phyloP scores from a whole-genome alignment of 2,113 vertebrate species.

The Coptodon rendalli region DNA sequence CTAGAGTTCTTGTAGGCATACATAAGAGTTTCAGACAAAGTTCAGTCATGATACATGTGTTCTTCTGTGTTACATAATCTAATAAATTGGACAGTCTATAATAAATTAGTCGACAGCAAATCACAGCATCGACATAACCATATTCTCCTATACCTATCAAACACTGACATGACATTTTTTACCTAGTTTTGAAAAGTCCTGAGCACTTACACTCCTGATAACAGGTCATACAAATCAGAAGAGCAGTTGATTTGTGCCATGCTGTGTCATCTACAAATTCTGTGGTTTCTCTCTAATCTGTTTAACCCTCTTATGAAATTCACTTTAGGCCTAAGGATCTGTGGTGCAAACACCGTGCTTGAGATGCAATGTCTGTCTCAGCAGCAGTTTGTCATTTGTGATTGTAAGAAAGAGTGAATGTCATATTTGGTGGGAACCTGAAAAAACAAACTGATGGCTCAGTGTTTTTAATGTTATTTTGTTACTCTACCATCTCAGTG shows the following conservation, averaged over 20 bases:
- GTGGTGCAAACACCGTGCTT: not conserved
- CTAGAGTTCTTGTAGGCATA: not conserved
- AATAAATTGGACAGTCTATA: not conserved
- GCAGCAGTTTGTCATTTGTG: not conserved
- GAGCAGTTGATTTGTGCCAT: not conserved
- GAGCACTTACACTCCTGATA: not conserved
- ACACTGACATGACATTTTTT: not conserved
- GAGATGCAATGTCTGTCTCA: not conserved
- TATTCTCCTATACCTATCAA: not conserved
- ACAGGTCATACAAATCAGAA: not conserved
- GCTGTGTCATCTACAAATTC: accelerated
- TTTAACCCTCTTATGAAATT: not conserved
- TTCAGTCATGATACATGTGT: not conserved
- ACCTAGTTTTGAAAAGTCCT: not conserved
- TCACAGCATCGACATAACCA: not conserved
- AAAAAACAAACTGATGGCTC: not conserved
- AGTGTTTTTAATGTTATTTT: not conserved
- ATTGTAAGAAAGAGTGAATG: not conserved
- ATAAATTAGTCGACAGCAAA: not conserved
- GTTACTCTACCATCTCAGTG: not conserved
- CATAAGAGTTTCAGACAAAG: not conserved
- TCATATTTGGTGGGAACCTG: not conserved
- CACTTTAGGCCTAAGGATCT: not conserved
- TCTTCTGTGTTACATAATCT: not conserved
- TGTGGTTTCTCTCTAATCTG: not conserved